Evolutionary conservation across 2,797 vertebrate genomes (phyloP).

Genomic region (Tauraco hartlaubi): DNA sequence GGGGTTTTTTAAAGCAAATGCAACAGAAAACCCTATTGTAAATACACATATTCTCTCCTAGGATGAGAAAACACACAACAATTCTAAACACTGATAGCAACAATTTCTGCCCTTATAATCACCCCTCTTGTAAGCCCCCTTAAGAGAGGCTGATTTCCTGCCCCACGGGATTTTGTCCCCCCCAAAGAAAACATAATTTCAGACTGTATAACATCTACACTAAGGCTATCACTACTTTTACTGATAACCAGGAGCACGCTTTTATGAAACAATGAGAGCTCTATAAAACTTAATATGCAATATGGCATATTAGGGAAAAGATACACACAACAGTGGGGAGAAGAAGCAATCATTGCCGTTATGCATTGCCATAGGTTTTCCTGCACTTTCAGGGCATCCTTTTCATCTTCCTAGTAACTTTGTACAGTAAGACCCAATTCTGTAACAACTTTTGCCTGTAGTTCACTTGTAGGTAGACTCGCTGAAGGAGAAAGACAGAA

Average conservation of each 20-base stretch:
- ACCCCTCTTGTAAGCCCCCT: background rate
- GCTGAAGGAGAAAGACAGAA: background rate
- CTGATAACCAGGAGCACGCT: background rate
- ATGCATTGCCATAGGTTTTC: background rate
- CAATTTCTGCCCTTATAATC: background rate
- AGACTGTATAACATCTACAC: background rate
- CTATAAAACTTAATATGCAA: background rate
- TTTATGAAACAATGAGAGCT: background rate
- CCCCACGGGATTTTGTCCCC: background rate
- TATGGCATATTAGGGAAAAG: background rate
- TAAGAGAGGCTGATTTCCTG: background rate
- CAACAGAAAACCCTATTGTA: conserved; percentile 45
- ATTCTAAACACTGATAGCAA: background rate
- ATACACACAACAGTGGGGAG: background rate
- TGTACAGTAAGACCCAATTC: background rate
- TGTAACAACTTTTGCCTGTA: background rate
- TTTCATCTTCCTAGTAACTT: background rate
- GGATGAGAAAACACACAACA: background rate
- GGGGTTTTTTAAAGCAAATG: background rate
- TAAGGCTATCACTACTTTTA: background rate
- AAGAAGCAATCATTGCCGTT: background rate
- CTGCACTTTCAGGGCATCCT: background rate
- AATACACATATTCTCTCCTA: background rate
- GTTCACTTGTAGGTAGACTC: background rate
- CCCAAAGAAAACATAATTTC: background rate